Conservation (phyloP, 1,140 invertebrate species). For the Babylonia areolata region DNA sequence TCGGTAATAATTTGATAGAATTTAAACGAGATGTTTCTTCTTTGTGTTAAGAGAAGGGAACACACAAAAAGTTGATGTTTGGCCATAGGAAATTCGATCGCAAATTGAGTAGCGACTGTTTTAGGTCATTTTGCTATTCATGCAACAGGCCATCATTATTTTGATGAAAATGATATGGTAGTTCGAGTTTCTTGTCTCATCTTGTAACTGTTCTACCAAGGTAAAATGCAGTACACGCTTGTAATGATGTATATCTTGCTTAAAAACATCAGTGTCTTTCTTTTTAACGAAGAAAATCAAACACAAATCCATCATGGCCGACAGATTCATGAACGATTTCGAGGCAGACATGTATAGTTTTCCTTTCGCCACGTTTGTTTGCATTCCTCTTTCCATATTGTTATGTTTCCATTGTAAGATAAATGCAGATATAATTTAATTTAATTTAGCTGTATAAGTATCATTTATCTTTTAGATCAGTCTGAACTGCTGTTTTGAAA, state of each 20-base stretch:
- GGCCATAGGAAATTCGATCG: neutral
- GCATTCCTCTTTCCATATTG: neutral
- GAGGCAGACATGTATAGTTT: neutral
- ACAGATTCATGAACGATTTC: neutral
- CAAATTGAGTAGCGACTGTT: neutral
- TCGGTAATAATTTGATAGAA: neutral
- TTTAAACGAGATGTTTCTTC: neutral
- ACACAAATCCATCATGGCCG: constrained; percentile 6
- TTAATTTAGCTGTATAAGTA: too few species aligned
- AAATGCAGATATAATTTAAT: too few species aligned
- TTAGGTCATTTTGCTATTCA: neutral
- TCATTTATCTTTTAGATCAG: too few species aligned
- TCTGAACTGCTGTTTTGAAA: too few species aligned
- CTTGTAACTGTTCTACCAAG: neutral
- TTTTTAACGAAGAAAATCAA: neutral
- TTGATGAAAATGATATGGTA: neutral
- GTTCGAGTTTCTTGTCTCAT: neutral
- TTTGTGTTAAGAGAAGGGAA: neutral
- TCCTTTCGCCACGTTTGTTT: neutral
- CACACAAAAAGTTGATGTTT: neutral
- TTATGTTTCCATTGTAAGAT: too few species aligned
- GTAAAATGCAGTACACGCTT: neutral
- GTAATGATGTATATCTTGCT: neutral
- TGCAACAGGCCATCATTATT: constrained; percentile 7
- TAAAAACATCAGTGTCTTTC: neutral